Base-by-base conservation (phyloP, 2,888 invertebrate genomes). In the Diplolepis rosae region DNA sequence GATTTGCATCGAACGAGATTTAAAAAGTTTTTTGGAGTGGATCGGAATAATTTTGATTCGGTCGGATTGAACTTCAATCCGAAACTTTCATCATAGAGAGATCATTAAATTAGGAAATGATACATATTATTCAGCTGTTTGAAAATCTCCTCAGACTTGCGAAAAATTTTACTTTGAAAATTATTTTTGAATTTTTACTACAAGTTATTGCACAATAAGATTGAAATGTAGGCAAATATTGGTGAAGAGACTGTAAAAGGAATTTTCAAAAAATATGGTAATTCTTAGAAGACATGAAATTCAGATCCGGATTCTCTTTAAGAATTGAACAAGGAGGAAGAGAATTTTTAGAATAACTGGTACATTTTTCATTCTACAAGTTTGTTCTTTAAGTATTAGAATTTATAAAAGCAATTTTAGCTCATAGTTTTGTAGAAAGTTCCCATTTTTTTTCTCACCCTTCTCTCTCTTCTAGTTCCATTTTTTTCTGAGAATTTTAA, bases 381-480 rank as follows among this genome's bases (percentile, higher is more conserved):
- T 56, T 54, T n/a, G n/a, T 28, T 56, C 22, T 32, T 13, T 2
- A 39, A 61, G 24, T 39, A 35, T 61, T 35, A 35, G 56, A 61
- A 61, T 61, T 32, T 22, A 35, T 22, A 39, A 39, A 61, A 61
- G 35, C 56, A 18, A 61, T 35, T 61, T 61, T 35, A 13, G 13
- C 13, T 35, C 56, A 5, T n/a, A 35, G 7, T 24, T 61, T n/a
- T 39, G 22, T 39, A 35, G 35, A 39, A 61, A 24, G 13, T 39
- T 22, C 35, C 24, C 22, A 39, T 32, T 35, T 13, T 24, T 24
- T 35, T 39, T 61, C 11, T 39, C 56, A 13, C 24, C 22, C 3
- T 39, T 7, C 1, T 6, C 9, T 13, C 13, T 61, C n/a, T 32
- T 35, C 7, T 4, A 24, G 1, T 11, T 27, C n/a, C 13, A 35